A percentile compares a stretch with the other conserved stretches of the same genome.
Conservation (phyloP, 2,888 invertebrate genomes). For the Dyspetes luteomarginatus region DNA sequence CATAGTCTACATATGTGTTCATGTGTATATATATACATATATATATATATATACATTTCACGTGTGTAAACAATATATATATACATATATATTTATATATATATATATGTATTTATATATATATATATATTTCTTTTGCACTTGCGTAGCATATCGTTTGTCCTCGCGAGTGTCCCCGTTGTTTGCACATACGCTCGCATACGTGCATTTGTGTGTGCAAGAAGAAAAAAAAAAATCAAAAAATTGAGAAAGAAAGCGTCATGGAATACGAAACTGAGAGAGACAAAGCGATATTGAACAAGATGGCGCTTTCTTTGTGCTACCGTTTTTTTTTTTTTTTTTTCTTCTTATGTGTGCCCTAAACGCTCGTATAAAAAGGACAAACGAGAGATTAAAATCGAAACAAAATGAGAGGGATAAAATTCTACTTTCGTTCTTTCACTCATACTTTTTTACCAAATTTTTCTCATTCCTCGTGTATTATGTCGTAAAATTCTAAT, state of each 20-base stretch:
- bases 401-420: neutral
- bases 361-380: neutral
- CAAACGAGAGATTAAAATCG: neutral
- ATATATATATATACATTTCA: too few species aligned
- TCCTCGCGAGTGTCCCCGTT: constrained; percentile 59
- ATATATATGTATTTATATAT: too few species aligned
- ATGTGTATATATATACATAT: constrained; percentile 15
- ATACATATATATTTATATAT: constrained; percentile 24
- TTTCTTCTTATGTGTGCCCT: neutral
- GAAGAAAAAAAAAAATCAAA: constrained; percentile 33
- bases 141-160: constrained; percentile 55
- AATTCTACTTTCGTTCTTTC: neutral
- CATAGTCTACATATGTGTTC: constrained; percentile 63
- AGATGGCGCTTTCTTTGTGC: constrained; percentile 22
- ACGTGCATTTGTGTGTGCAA: constrained; percentile 55
- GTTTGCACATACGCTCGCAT: constrained; percentile 53
- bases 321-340: neutral
- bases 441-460: too few species aligned
- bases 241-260: constrained; percentile 44
- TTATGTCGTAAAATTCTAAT: too few species aligned
- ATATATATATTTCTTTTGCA: constrained; percentile 16
- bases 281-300: neutral
- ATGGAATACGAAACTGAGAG: constrained; percentile 1
- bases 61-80: constrained; percentile 1
- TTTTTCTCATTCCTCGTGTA: too few species aligned